Percentiles rank a stretch among this genome's conserved stretches.
Conservation (phyloP, 1,140 invertebrate genomes). For the Ostrea edulis region DNA sequence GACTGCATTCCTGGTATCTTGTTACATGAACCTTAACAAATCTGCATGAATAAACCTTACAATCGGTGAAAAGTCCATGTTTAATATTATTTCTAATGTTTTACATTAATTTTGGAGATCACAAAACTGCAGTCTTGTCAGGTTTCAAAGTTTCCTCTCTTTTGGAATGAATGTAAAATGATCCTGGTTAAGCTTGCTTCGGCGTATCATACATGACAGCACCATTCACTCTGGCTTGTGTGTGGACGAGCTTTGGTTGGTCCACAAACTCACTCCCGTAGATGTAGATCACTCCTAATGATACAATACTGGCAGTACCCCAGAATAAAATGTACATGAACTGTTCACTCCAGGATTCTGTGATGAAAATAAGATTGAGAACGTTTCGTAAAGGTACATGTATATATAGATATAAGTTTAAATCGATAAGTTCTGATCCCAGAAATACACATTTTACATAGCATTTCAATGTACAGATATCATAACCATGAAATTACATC, state of each 20-base stretch:
- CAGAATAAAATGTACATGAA: conserved; percentile 95
- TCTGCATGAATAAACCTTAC: too few species aligned
- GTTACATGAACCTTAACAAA: too few species aligned
- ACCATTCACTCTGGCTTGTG: conserved; percentile 54
- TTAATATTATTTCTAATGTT: too few species aligned
- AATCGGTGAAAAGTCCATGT: too few species aligned
- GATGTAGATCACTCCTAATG: conserved; percentile 88
- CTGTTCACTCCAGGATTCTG: conserved; percentile 91
- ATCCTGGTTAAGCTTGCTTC: not conserved
- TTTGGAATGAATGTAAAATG: not conserved
- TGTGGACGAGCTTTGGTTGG: conserved; percentile 84
- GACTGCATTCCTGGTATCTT: too few species aligned
- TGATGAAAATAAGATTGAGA: conserved; percentile 64
- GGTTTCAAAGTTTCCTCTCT: not conserved
- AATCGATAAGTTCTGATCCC: too few species aligned
- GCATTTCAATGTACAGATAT: too few species aligned
- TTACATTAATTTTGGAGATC: too few species aligned
- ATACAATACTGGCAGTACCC: conserved; percentile 83
- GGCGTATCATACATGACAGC: conserved; percentile 32
- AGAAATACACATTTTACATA: too few species aligned
- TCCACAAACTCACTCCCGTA: conserved; percentile 90
- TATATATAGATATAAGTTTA: too few species aligned
- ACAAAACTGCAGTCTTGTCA: not conserved
- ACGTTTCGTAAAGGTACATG: not conserved
- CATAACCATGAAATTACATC: too few species aligned